Base-by-base conservation (phyloP, 1,140 invertebrate genomes). In the Papilio xuthus region DNA sequence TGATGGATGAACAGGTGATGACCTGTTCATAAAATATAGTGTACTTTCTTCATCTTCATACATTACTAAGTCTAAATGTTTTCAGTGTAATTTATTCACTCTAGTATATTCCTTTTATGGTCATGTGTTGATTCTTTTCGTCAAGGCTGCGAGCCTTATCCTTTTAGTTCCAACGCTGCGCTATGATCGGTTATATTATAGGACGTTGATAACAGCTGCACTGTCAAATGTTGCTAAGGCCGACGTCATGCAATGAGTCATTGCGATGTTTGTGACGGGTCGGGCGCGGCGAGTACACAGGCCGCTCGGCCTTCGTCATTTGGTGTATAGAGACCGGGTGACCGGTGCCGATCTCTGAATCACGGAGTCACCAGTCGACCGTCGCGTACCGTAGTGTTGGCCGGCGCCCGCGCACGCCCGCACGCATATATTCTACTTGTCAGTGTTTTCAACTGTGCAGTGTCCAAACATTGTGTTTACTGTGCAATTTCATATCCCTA, bases 361-460 rank as follows among this genome's bases (percentile, higher is more conserved):
- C 88, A 90, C 83, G 82, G 86, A 81, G 81, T 82, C 86, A 86
- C 86, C 84, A 88, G 87, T 88, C 84, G 81, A 84, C 83, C 74
- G 77, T 74, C 79, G 72, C 78, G 60, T 82, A 80, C 85, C 26
- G 60, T 63, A 87, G 86, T 88, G 81, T 82, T 80, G 78, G 77
- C 53, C 86, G 79, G 80, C 89, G 88, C 85, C 86, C 84, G 90
- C 89, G 89, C 89, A 90, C 82, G 86, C 77, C 85, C 84, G 87
- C 89, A 91, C 89, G 88, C 86, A 78, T 87, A 83, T 81, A 81
- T 80, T 83, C 78, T 79, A 85, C 80, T 81, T 87, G 87, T 86
- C 85, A 87, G 90, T 91, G 89, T 86, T 83, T 90, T 86, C 88
- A 88, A 86, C 47, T 79, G 88, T 88, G 85, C 80, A 73, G 84